These are phyloP conservation scores for Bufo gargarizans DNA, from an alignment of 2,113 vertebrate genomes.

Conservation along the genomic window DNA sequence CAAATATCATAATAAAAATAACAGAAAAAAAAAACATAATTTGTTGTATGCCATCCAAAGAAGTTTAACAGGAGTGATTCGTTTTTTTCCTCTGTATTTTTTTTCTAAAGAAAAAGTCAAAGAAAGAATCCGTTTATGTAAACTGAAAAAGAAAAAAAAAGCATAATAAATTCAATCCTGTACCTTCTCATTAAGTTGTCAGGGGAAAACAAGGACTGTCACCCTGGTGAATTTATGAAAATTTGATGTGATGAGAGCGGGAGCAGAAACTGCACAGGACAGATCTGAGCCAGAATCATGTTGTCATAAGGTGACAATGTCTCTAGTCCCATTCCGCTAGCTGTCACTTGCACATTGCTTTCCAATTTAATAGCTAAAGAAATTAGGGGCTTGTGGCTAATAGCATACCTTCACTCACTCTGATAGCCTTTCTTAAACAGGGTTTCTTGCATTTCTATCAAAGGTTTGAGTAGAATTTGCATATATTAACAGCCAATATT, in stretches of 20 bases:
- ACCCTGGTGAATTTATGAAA: background rate
- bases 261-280: constrained; percentile 44
- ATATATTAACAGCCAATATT: background rate
- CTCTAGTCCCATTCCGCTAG: constrained; percentile 47
- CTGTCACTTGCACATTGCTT: constrained; percentile 50
- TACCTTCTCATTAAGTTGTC: constrained; percentile 41
- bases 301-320: constrained; percentile 58
- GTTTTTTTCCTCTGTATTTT: background rate
- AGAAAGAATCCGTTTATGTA: constrained; percentile 48
- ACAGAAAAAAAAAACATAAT: background rate
- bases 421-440: background rate
- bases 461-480: background rate
- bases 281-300: constrained; percentile 56
- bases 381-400: constrained; percentile 46
- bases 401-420: background rate
- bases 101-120: background rate
- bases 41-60: background rate
- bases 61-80: background rate
- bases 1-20: background rate
- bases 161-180: constrained; percentile 55
- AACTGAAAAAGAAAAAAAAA: constrained; percentile 45
- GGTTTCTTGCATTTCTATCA: background rate
- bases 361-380: constrained; percentile 34
- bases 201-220: constrained; percentile 20
- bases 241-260: constrained; percentile 55